Evolutionary conservation across 1,140 invertebrate genomes (phyloP).

Genomic region (Drosophila kohkoa): DNA sequence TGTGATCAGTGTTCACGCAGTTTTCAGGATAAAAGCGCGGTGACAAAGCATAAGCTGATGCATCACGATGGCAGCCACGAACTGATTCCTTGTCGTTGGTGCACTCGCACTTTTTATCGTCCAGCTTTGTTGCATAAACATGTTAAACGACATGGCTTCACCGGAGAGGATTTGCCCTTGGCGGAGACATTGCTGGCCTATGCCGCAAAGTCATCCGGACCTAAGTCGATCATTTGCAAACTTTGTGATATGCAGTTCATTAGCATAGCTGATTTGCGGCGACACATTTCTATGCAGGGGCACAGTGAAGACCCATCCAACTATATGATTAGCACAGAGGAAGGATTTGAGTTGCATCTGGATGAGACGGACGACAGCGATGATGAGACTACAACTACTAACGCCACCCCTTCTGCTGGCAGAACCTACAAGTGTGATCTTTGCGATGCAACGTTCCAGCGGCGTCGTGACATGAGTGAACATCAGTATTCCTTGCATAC

Average conservation of each 20-base stretch:
- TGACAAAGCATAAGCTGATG: constrained; percentile 85
- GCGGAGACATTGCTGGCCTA: constrained; percentile 69
- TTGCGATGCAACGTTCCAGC: constrained; percentile 59
- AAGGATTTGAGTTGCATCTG: constrained; percentile 66
- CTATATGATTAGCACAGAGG: constrained; percentile 72
- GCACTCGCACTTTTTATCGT: constrained; percentile 86
- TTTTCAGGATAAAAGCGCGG: constrained; percentile 85
- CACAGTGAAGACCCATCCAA: constrained; percentile 37
- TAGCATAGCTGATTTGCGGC: constrained; percentile 60
- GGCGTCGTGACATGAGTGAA: constrained; percentile 61
- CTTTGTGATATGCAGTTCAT: constrained; percentile 68
- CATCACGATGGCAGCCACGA: constrained; percentile 81
- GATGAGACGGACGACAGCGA: constrained; percentile 77
- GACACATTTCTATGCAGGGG: constrained; percentile 55
- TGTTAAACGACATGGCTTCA: constrained; percentile 70
- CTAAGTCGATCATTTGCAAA: constrained; percentile 69
- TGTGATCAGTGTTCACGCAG: constrained; percentile 85
- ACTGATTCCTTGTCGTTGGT: constrained; percentile 85
- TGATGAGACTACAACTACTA: constrained; percentile 34
- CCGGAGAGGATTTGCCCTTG: constrained; percentile 56
- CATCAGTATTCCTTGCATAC: constrained; percentile 69
- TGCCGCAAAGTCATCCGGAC: constrained; percentile 59
- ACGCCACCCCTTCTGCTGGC: neutral
- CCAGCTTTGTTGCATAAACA: constrained; percentile 84
- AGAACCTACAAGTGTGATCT: constrained; percentile 58